Evolutionary conservation across 2,113 vertebrate genomes (phyloP), one percentile per base, ranked within the genome.

Genomic region (Tapirus terrestris): DNA sequence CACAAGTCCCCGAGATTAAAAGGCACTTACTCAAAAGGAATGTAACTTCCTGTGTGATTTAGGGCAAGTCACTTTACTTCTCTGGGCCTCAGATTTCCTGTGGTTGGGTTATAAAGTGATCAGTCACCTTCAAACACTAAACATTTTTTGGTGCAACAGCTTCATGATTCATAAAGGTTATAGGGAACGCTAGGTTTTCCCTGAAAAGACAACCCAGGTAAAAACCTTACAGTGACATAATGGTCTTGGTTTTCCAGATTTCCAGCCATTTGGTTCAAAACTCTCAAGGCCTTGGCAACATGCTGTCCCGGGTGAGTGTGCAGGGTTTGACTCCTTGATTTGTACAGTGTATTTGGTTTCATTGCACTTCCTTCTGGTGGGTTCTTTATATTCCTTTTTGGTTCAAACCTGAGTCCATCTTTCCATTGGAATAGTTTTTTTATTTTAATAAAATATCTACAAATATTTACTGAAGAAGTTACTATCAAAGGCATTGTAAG

Each of bases 301-400:
- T 98, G 83, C 43, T 99, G 39, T 98, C 98, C 83, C 67, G 96
- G 98, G 98, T 99, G 39, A 91, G 98, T 98, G 3, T 23, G 51
- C 43, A 11, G 23, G 48, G 25, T 56, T 51, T 33, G 3, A 33
- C 36, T 60, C 39, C 77, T 84, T 45, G 27, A 3, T 53, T 53
- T 53, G 51, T 13, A 1, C 23, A 11, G 14, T 17, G 1, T 5
- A 2, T 79, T 51, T 79, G 16, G 45, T 88, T 85, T 79, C 20
- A 20, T 0, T 65, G 36, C 20, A 72, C 1, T 76, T 63, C 58
- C 31, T 95, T 94, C 72, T 11, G 1, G 33, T 14, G 12, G n/a
- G 21, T 27, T 93, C 13, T 83, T 56, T 25, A 7, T 23, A 7
- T 60, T 88, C 11, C 60, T 70, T 87, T 96, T 56, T 36, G 51